Conservation (phyloP, 2,888 invertebrate species). For the Lucinisca nassula region DNA sequence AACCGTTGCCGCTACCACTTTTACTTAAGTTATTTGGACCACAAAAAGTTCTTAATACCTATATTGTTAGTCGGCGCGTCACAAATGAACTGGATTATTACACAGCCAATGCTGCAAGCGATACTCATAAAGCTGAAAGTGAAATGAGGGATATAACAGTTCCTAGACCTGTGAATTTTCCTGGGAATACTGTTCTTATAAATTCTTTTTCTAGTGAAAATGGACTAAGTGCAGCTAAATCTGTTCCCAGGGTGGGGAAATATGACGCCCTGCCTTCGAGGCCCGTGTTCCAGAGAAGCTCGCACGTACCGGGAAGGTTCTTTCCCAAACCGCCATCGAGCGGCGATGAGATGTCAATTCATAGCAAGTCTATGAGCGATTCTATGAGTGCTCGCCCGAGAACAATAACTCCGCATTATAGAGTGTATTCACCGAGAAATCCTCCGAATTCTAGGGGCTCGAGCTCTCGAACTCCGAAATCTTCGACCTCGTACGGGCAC, state of each 20-base stretch:
- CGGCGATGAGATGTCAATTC: slow-evolving; percentile 34
- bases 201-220: slow-evolving; percentile 8
- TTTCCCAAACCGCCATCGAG: slow-evolving; percentile 72
- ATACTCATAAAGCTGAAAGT: neutral
- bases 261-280: slow-evolving; percentile 56
- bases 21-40: slow-evolving; percentile 66
- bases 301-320: slow-evolving; percentile 72
- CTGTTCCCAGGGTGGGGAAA: slow-evolving; percentile 9
- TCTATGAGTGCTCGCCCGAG: slow-evolving; percentile 31
- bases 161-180: slow-evolving; percentile 55
- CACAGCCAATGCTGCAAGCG: slow-evolving; percentile 9
- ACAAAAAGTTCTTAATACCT: slow-evolving; percentile 64
- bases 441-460: slow-evolving; percentile 22
- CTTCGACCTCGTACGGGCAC: neutral
- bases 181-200: slow-evolving; percentile 49
- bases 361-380: slow-evolving; percentile 17
- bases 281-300: slow-evolving; percentile 59
- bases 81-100: slow-evolving; percentile 45
- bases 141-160: slow-evolving; percentile 57
- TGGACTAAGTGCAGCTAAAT: neutral
- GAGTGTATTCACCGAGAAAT: slow-evolving; percentile 27
- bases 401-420: slow-evolving; percentile 56
- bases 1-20: slow-evolving; percentile 65
- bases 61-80: slow-evolving; percentile 46
- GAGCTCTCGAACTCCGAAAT: neutral